phyloP scores from a whole-genome alignment of 2,797 vertebrate species.

The Ibycter americanus region DNA sequence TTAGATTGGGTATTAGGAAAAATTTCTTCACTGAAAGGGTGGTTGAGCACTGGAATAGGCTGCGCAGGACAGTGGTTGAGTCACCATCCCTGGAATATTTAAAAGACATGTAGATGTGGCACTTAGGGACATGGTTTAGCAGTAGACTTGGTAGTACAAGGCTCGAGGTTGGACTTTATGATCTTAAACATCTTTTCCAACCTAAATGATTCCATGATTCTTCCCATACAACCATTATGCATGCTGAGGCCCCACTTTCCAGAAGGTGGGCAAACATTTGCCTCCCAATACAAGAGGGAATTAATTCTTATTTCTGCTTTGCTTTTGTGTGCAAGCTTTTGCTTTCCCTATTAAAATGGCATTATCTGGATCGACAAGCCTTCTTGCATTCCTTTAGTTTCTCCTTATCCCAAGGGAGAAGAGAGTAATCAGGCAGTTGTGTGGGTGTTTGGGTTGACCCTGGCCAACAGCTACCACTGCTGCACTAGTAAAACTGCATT shows the following conservation, averaged over 20 bases:
- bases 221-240: neutral
- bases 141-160: neutral
- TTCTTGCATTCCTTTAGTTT: neutral
- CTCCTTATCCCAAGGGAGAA: neutral
- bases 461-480: neutral
- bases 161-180: neutral
- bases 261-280: neutral
- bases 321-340: neutral
- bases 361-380: neutral
- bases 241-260: neutral
- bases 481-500: neutral
- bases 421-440: neutral
- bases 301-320: neutral
- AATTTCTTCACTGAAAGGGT: neutral
- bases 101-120: neutral
- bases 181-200: neutral
- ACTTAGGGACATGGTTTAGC: neutral
- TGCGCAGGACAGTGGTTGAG: neutral
- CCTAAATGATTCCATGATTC: fast-evolving
- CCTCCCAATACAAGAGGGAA: neutral
- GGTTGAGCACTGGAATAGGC: neutral
- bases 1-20: neutral
- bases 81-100: neutral
- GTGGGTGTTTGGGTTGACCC: neutral
- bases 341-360: neutral